phyloP scores from a whole-genome alignment of 2,888 invertebrate genomes.

The Cylindroiulus punctatus region DNA sequence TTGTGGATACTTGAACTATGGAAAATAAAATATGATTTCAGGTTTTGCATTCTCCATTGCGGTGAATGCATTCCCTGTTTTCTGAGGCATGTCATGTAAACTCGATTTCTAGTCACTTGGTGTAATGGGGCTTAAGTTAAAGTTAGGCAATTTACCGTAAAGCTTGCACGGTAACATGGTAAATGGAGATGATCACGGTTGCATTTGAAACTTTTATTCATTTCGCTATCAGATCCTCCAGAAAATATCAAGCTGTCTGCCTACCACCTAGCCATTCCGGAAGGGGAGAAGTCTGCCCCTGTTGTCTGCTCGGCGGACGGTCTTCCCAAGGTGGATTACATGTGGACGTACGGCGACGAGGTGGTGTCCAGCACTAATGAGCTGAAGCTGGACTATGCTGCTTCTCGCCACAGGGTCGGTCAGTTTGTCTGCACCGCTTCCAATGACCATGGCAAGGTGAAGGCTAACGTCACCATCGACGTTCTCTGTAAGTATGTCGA shows the following conservation, averaged over 20 bases:
- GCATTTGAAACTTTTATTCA: conserved; percentile 30
- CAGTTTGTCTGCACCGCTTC: conserved; percentile 75
- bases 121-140: no score
- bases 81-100: no score
- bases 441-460: conserved; percentile 80
- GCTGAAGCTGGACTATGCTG: conserved; percentile 72
- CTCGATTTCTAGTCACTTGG: no score
- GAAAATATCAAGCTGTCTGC: conserved; percentile 81
- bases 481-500: conserved; percentile 80
- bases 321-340: conserved; percentile 73
- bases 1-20: no score
- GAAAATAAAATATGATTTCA: no score
- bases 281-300: conserved; percentile 61
- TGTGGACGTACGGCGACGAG: conserved; percentile 71
- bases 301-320: conserved; percentile 61
- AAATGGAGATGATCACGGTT: no score
- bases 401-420: conserved; percentile 78
- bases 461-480: conserved; percentile 76
- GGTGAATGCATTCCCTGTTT: no score
- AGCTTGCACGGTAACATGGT: no score
- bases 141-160: no score
- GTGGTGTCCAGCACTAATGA: conserved; percentile 49
- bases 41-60: no score
- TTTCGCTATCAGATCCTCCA: conserved; percentile 76
- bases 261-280: conserved; percentile 63